Evolutionary conservation across 2,888 invertebrate genomes (phyloP), one percentile per base, ranked within the genome.

Genomic region (Pollenia amentaria): DNA sequence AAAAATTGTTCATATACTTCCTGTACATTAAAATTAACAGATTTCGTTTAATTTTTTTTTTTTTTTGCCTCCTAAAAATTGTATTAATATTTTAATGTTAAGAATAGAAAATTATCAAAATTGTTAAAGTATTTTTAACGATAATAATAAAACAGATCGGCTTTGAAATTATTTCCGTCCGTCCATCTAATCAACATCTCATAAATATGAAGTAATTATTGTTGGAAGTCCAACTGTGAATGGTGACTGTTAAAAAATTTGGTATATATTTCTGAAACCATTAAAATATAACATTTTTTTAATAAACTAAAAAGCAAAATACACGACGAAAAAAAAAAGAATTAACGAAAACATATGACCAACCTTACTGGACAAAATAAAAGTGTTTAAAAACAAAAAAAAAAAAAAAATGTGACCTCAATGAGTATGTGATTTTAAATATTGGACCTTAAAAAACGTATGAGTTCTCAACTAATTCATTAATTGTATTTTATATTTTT

Each of bases 201-300:
- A 18, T 42, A 42, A 70, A 70, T 40, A 42, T 62, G 1, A 62
- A 40, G 16, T 62, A 4, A 62, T 62, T 62, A 16, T 29, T 40
- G 16, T 38, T 69, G 6, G 67, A 40, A 57, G 38, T 16, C 82
- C 75, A 62, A 77, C 77, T 76, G 79, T 60, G 83, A 70, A 67
- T 55, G 64, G 79, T 87, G 83, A 83, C 81, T 77, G 12, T 40
- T 60, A 12, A 29, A 65, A 78, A 78, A 60, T 62, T 73, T 69
- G 12, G 29, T 29, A 29, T 29, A 29, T 6, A 29, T 6, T 29
- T 29, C 6, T 29, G 29, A 29, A 29, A 29, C 4, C 4, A n/a
- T 0, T 0, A 29, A 29, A 29, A 29, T 1, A 29, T 29, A 69
- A 40, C 7, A 40, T 40, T 62, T n/a, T n/a, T 16, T n/a, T n/a